Percentiles rank a stretch among this genome's conserved stretches.
phyloP scores from a whole-genome alignment of 2,888 invertebrate species.

The Crossocerus cetratus region DNA sequence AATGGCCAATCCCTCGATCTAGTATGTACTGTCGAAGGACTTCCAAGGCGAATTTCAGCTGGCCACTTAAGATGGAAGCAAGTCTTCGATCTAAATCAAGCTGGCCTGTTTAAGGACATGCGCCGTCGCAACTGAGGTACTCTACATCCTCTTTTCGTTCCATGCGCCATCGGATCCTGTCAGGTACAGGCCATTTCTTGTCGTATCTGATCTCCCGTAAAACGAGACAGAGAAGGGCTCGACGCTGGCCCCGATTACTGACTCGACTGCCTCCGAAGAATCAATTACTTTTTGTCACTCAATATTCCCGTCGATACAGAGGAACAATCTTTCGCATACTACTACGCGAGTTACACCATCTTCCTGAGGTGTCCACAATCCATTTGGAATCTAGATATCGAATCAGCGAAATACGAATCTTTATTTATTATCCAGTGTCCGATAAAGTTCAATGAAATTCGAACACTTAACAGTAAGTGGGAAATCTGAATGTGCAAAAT shows the following conservation, averaged over 20 bases:
- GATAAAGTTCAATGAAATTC: too few species aligned
- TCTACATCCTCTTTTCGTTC: slow-evolving; percentile 38
- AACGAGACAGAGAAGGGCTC: slow-evolving; percentile 47
- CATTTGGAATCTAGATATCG: too few species aligned
- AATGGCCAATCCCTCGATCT: background rate
- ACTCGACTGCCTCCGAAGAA: slow-evolving; percentile 19
- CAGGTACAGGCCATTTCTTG: slow-evolving; percentile 53
- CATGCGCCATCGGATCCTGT: slow-evolving; percentile 51
- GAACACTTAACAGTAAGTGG: too few species aligned
- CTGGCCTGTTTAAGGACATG: slow-evolving; percentile 37
- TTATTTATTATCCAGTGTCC: too few species aligned
- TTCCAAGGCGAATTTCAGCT: slow-evolving; percentile 12
- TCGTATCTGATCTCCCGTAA: slow-evolving; percentile 46
- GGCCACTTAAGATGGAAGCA: slow-evolving; percentile 11
- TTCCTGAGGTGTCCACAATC: too few species aligned
- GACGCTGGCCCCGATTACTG: slow-evolving; percentile 20
- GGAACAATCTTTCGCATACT: too few species aligned
- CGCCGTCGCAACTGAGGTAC: slow-evolving; percentile 29
- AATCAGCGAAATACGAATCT: too few species aligned
- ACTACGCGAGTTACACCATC: too few species aligned
- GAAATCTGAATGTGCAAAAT: too few species aligned
- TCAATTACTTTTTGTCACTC: slow-evolving; percentile 20
- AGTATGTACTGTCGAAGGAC: background rate
- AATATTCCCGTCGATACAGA: background rate
- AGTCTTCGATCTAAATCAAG: slow-evolving; percentile 34